phyloP scores from a whole-genome alignment of 1,140 invertebrate species.

The Brachionus angularis region DNA sequence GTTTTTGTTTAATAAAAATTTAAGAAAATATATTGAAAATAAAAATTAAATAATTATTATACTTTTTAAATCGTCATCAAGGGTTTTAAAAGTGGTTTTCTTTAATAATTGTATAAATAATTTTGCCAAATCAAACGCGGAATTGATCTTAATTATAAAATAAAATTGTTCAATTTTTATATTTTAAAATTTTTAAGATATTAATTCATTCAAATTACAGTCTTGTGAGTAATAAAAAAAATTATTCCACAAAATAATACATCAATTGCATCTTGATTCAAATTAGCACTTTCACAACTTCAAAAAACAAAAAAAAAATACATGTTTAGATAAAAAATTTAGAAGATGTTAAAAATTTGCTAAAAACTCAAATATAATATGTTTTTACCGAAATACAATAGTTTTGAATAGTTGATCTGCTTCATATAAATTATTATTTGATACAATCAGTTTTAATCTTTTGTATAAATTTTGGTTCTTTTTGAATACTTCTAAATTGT shows the following conservation, averaged over 20 bases:
- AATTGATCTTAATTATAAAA: slow-evolving; percentile 18
- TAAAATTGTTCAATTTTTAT: neutral
- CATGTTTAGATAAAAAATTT: neutral
- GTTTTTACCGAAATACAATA: slow-evolving; percentile 18
- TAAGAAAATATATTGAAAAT: no score
- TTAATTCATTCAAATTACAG: neutral
- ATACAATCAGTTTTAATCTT: neutral
- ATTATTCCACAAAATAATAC: slow-evolving; percentile 35
- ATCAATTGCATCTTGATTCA: neutral
- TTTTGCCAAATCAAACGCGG: slow-evolving; percentile 28
- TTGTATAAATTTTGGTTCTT: neutral
- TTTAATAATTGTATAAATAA: slow-evolving; percentile 21
- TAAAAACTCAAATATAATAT: no score
- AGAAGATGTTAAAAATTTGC: neutral
- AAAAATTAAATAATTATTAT: no score
- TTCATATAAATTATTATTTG: slow-evolving; percentile 30
- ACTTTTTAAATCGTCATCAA: neutral
- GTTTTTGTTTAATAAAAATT: no score
- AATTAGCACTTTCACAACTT: slow-evolving; percentile 3
- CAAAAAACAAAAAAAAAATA: neutral
- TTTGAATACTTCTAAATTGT: neutral
- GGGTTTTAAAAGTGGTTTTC: neutral
- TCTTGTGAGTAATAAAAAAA: slow-evolving; percentile 22
- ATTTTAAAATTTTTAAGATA: neutral
- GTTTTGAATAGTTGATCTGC: slow-evolving; percentile 40